These are phyloP conservation scores for Apomyelois bistriatella DNA, from an alignment of 2,888 invertebrate genomes.

Conservation along the genomic window DNA sequence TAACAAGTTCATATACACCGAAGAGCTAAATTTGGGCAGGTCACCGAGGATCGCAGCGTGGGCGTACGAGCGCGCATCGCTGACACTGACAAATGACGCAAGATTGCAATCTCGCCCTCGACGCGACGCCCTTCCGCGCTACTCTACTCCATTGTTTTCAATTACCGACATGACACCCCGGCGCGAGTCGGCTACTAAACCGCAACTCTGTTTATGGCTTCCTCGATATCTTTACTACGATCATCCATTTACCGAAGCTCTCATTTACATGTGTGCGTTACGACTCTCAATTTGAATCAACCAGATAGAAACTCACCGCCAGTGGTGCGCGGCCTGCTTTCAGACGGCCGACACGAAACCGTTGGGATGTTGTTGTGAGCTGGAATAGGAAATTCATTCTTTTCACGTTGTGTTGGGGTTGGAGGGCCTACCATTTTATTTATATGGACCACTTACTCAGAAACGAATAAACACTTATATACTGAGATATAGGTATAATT, in stretches of 20 bases:
- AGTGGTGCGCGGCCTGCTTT: constrained; percentile 66
- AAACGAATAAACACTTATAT: background rate
- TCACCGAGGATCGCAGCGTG: constrained; percentile 59
- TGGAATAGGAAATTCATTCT: constrained; percentile 72
- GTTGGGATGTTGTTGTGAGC: constrained; percentile 85
- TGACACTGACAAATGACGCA: constrained; percentile 89
- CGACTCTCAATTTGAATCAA: constrained; percentile 54
- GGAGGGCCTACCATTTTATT: constrained; percentile 21
- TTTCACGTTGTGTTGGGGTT: constrained; percentile 50
- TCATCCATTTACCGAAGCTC: constrained; percentile 62
- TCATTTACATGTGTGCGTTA: constrained; percentile 55
- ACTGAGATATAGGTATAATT: background rate
- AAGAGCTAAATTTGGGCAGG: constrained; percentile 65
- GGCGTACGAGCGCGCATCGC: constrained; percentile 44
- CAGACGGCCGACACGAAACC: constrained; percentile 89
- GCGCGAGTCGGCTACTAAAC: constrained; percentile 60
- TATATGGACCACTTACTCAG: constrained; percentile 11
- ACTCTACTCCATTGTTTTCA: constrained; percentile 76
- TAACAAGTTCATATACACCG: constrained; percentile 20
- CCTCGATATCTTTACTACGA: constrained; percentile 63
- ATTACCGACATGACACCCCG: constrained; percentile 75
- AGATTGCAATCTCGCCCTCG: constrained; percentile 86
- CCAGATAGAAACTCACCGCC: constrained; percentile 55
- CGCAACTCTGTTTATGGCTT: constrained; percentile 67
- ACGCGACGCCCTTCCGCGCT: constrained; percentile 62